Percentiles rank a stretch among this genome's conserved stretches.
Evolutionary conservation across 53 echinoderm and acorn worm genomes (phyloP).

Genomic region (Paracentrotus lividus): DNA sequence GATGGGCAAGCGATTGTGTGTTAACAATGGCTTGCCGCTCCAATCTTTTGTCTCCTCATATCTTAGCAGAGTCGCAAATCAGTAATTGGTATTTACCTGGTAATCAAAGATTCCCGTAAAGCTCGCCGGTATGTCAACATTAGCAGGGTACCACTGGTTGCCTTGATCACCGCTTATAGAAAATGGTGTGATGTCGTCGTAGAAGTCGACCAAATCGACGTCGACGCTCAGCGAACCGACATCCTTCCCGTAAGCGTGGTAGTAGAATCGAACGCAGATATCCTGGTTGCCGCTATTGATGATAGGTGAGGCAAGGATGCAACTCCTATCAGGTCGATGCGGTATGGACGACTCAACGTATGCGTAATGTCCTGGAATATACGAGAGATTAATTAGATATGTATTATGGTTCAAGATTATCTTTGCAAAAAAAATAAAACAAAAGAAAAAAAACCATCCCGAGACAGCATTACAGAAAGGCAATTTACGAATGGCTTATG

Average conservation of each 20-base stretch:
- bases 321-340: slow-evolving; percentile 73
- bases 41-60: too few species aligned
- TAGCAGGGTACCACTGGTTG: slow-evolving; percentile 25
- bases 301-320: slow-evolving; percentile 69
- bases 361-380: slow-evolving; percentile 88
- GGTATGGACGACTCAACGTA: slow-evolving; percentile 92
- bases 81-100: slow-evolving; percentile 53
- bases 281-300: slow-evolving; percentile 62
- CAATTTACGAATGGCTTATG: too few species aligned
- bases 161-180: slow-evolving; percentile 28
- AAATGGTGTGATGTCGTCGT: neutral
- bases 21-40: too few species aligned
- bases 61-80: too few species aligned
- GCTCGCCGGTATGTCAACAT: slow-evolving; percentile 20
- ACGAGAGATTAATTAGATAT: too few species aligned
- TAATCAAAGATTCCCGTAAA: neutral
- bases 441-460: too few species aligned
- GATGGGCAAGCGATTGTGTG: too few species aligned
- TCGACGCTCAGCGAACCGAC: slow-evolving; percentile 75
- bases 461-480: too few species aligned
- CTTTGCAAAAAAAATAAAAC: too few species aligned
- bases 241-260: slow-evolving; percentile 85
- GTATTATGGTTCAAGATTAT: too few species aligned
- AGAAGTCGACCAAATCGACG: neutral
- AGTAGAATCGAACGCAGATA: slow-evolving; percentile 86